Evolutionary conservation across 2,797 vertebrate species (phyloP).

Genomic region (Pantherophis vulpinus): DNA sequence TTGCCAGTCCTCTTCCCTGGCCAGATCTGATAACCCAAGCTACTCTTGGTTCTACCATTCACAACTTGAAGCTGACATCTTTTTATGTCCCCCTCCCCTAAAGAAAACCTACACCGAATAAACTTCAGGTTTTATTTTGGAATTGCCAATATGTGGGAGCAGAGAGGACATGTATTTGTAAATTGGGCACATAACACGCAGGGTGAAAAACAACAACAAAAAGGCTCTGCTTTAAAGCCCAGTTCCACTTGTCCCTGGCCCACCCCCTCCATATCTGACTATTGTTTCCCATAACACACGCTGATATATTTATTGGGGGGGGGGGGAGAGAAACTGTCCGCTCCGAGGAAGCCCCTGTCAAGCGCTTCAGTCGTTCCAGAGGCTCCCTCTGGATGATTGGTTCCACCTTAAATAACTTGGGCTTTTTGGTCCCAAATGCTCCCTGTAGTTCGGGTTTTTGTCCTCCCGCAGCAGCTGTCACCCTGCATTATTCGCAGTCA

Average conservation of each 20-base stretch:
- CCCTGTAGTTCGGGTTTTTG: constrained; percentile 97
- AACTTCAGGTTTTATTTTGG: background rate
- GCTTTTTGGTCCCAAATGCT: constrained; percentile 96
- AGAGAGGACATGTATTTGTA: background rate
- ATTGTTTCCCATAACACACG: constrained; percentile 12
- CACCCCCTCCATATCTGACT: background rate
- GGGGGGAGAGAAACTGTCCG: background rate
- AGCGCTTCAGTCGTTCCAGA: background rate
- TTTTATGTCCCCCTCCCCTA: background rate
- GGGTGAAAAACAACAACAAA: background rate
- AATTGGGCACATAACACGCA: background rate
- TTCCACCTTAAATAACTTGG: constrained; percentile 90
- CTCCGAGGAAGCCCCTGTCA: background rate
- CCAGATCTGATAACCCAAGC: background rate
- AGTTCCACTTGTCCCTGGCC: background rate
- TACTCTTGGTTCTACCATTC: constrained; percentile 5
- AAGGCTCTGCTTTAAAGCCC: background rate
- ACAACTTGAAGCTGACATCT: background rate
- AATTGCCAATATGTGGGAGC: background rate
- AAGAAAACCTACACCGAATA: background rate
- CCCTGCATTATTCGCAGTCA: constrained; percentile 99
- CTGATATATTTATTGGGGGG: constrained; percentile 32
- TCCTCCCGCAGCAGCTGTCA: constrained; percentile 99
- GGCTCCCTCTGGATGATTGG: constrained; percentile 54
- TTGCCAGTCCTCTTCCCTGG: constrained; percentile 9